Conservation (phyloP, 2,113 vertebrate genomes). For the Lamprologus speciosus region DNA sequence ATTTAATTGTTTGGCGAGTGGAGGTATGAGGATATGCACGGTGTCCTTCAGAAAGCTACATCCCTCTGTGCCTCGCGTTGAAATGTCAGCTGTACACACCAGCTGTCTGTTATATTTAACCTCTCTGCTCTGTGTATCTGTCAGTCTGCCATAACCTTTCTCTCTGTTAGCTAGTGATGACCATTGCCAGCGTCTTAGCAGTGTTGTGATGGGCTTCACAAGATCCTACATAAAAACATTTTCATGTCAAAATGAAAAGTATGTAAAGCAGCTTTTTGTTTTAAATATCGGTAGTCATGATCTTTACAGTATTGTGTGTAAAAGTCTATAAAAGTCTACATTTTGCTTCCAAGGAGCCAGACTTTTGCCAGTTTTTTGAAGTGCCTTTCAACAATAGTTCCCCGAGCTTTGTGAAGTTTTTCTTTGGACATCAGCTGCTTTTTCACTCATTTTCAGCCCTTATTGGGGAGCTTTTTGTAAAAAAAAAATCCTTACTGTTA, state of each 20-base stretch:
- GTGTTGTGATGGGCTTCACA: background rate
- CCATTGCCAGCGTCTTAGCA: background rate
- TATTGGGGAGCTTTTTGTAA: background rate
- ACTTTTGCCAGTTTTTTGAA: background rate
- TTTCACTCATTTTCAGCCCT: background rate
- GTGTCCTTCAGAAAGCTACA: background rate
- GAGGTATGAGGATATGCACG: background rate
- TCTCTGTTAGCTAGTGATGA: background rate
- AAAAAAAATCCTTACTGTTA: background rate
- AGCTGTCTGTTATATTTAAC: constrained; percentile 12
- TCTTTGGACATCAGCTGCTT: background rate
- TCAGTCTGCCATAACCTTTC: background rate
- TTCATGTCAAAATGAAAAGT: background rate
- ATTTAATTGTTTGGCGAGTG: background rate
- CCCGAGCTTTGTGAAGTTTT: background rate
- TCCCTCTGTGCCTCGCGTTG: background rate
- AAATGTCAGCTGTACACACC: constrained; percentile 11
- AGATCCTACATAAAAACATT: background rate
- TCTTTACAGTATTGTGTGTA: background rate
- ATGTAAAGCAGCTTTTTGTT: background rate
- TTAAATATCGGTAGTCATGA: background rate
- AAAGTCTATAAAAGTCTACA: background rate
- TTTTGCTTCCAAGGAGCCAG: background rate
- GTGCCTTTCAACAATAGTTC: background rate
- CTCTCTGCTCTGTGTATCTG: background rate